A percentile compares a stretch with the other conserved stretches of the same genome.
These are phyloP conservation scores for Podabrus alpinus DNA, from an alignment of 2,888 invertebrate genomes.

Conservation along the genomic window DNA sequence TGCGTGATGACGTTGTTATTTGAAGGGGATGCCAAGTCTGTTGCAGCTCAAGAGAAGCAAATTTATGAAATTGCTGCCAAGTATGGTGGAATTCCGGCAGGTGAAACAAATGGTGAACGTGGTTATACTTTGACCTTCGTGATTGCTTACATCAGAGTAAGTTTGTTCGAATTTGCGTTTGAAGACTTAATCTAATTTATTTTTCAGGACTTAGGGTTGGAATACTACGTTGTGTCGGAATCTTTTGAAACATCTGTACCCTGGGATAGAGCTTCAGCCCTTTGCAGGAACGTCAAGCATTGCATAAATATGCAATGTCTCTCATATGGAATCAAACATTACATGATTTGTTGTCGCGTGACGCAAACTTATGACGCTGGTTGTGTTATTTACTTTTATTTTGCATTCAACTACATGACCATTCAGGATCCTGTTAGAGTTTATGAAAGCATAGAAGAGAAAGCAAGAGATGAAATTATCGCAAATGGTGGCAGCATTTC, in stretches of 20 bases:
- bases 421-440: constrained; percentile 84
- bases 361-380: constrained; percentile 98
- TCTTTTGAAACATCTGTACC: constrained; percentile 99
- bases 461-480: constrained; percentile 90
- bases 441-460: constrained; percentile 86
- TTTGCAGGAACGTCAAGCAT: constrained; percentile 90
- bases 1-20: constrained; percentile 93
- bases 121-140: constrained; percentile 97
- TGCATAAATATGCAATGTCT: constrained; percentile 70
- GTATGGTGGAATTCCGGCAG: constrained; percentile 85
- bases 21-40: constrained; percentile 79
- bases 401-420: constrained; percentile 49
- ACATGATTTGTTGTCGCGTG: constrained; percentile 78
- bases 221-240: constrained; percentile 87
- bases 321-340: constrained; percentile 63
- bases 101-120: constrained; percentile 90
- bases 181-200: constrained; percentile 14
- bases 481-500: constrained; percentile 90
- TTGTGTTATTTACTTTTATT: constrained; percentile 82
- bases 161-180: constrained; percentile 40
- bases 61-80: constrained; percentile 79
- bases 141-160: constrained; percentile 94
- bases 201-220: constrained; percentile 84
- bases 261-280: constrained; percentile 84
- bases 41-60: constrained; percentile 73